Evolutionary conservation across 2,888 invertebrate genomes (phyloP).

Genomic region (Microchrysa polita): DNA sequence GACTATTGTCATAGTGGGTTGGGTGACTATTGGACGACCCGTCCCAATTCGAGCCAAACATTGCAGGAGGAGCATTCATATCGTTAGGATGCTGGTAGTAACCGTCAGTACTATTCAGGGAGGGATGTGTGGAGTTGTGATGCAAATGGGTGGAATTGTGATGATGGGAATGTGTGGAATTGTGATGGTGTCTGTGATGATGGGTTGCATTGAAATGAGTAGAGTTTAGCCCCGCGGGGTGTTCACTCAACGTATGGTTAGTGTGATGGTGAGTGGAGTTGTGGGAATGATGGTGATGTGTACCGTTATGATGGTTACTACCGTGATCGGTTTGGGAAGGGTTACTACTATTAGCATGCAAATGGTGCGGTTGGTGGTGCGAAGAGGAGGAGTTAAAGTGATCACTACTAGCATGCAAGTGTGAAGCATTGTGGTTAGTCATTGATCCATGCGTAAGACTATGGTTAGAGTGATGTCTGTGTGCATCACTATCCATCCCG

Average conservation of each 20-base stretch:
- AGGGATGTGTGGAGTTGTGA: conserved; percentile 10
- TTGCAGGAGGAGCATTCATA: conserved; percentile 23
- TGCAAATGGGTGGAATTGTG: conserved; percentile 17
- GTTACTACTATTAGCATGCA: conserved; percentile 36
- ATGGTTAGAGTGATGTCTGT: conserved; percentile 39
- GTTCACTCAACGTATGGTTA: background rate
- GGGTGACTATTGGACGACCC: conserved; percentile 48
- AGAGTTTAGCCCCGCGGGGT: background rate
- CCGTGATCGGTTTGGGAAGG: background rate
- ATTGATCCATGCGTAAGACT: conserved; percentile 27
- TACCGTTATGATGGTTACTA: conserved; percentile 2
- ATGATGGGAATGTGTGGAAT: conserved; percentile 25
- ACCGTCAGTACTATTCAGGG: background rate
- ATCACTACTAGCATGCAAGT: conserved; percentile 37
- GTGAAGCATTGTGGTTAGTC: conserved; percentile 25
- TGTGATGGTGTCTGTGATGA: conserved; percentile 21
- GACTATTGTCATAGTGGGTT: conserved; percentile 51
- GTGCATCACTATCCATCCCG: conserved; percentile 22
- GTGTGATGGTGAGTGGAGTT: conserved; percentile 29
- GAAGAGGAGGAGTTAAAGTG: background rate
- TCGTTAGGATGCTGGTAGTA: background rate
- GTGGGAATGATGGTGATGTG: conserved; percentile 15
- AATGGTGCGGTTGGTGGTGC: conserved; percentile 26
- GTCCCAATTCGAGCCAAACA: conserved; percentile 33
- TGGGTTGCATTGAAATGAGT: conserved; percentile 32